phyloP scores from a whole-genome alignment of 2,113 vertebrate species.

The Aspidoscelis tigris region DNA sequence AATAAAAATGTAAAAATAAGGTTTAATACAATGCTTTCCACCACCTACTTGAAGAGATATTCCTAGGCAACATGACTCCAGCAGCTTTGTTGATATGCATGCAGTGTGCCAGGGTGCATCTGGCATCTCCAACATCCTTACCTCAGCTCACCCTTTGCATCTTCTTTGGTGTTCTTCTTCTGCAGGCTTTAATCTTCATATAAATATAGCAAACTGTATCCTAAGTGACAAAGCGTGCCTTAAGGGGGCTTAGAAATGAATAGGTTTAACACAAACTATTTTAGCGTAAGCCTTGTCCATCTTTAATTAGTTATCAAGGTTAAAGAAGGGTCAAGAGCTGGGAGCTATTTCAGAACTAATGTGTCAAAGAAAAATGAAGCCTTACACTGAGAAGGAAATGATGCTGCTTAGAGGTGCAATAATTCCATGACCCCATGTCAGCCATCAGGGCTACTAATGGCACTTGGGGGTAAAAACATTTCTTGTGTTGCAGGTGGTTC shows the following conservation, averaged over 20 bases:
- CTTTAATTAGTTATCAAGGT: conserved; percentile 84
- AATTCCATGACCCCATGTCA: conserved; percentile 77
- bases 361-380: conserved; percentile 75
- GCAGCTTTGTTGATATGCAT: not conserved
- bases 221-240: conserved; percentile 72
- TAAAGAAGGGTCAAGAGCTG: conserved; percentile 74
- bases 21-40: conserved; percentile 26
- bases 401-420: conserved; percentile 74
- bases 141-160: conserved; percentile 37
- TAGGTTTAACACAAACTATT: conserved; percentile 77
- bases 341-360: conserved; percentile 70
- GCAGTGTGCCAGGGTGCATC: conserved; percentile 10
- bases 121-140: no score
- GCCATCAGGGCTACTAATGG: conserved; percentile 65
- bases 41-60: conserved; percentile 34
- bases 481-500: conserved; percentile 53
- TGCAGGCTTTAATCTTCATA: conserved; percentile 63
- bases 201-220: conserved; percentile 59
- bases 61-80: conserved; percentile 34
- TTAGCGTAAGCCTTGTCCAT: conserved; percentile 76
- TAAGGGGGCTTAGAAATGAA: conserved; percentile 71
- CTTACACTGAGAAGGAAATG: conserved; percentile 72
- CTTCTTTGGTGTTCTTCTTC: not conserved
- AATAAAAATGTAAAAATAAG: not conserved
- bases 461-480: conserved; percentile 57